Base-by-base conservation (phyloP, 2,113 vertebrate species). In the Ammospiza caudacuta region DNA sequence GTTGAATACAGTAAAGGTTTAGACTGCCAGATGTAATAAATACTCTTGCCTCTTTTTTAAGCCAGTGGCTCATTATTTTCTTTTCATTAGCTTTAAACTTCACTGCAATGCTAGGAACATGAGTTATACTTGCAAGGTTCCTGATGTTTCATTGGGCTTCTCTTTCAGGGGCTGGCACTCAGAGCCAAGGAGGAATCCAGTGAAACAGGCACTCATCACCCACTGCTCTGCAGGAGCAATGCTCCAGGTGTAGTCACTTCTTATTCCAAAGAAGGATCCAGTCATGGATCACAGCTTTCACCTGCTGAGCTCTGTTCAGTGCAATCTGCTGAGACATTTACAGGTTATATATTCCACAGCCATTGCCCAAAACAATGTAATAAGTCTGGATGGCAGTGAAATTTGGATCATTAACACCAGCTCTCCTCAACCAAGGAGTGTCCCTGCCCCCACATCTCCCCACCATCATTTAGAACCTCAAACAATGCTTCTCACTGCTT, bases 81-180 rank as follows among this genome's bases (percentile, higher is more conserved):
- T 73, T 95, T 90, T 87, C 85, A 78, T 94, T 86, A 91, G 57
- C 62, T 91, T 81, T 83, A 58, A 85, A 87, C 43, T 76, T 73
- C 52, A 54, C 61, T 87, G 78, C 89, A 76, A 21, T 23, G 12
- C 33, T 54, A 44, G 41, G 52, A 83, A 23, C 1, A 0, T 31
- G 61, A 81, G 64, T 70, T 47, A 58, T 2, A 85, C n/a, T 24
- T 81, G 61, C 43, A 52, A n/a, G 41, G 52, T 46, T 63, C 66
- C 62, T 62, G 4, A 55, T 44, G 51, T 67, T 94, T 86, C 51
- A 59, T 51, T 52, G 70, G 41, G 47, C 52, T 92, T 70, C 59
- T 63, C 8, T 44, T 91, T 63, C 88, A 64, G 61, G 15, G 37
- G 66, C 21, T 76, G 44, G 49, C 37, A 59, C 51, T 80, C 70